Percentiles rank a stretch among this genome's conserved stretches.
These are phyloP conservation scores for Sarcophaga peregrina DNA, from an alignment of 1,140 invertebrate species.

Conservation along the genomic window DNA sequence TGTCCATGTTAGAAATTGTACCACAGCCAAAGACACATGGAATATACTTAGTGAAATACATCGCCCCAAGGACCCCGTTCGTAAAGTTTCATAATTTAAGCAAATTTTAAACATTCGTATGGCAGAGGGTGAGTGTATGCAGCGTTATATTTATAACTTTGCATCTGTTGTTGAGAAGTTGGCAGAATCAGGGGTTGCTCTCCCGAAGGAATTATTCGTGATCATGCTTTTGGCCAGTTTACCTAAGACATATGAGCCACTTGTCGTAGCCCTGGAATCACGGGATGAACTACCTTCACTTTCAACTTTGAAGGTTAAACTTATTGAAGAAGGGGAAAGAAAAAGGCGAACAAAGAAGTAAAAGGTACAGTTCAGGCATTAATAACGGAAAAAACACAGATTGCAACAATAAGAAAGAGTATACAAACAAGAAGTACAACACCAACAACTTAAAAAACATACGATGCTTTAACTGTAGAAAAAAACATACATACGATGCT, in stretches of 20 bases:
- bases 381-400: too few species aligned
- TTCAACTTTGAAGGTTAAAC: constrained; percentile 26
- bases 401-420: too few species aligned
- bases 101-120: not conserved
- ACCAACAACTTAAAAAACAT: too few species aligned
- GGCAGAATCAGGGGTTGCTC: constrained; percentile 1
- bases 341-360: not conserved
- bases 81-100: constrained; percentile 5
- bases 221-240: constrained; percentile 32
- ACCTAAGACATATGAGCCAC: constrained; percentile 23
- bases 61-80: not conserved
- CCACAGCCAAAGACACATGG: not conserved
- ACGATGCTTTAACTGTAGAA: too few species aligned
- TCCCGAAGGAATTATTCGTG: constrained; percentile 38
- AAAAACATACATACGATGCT: too few species aligned
- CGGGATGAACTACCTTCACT: constrained; percentile 29
- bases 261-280: constrained; percentile 43
- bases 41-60: not conserved
- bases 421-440: too few species aligned
- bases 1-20: not conserved
- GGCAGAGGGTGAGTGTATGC: not conserved
- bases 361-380: too few species aligned
- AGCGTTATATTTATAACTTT: not conserved
- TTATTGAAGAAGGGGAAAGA: constrained; percentile 34
- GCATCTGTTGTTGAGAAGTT: constrained; percentile 26